Base-by-base conservation (phyloP, 1,140 invertebrate species). In the Zaprionus gabonicus region DNA sequence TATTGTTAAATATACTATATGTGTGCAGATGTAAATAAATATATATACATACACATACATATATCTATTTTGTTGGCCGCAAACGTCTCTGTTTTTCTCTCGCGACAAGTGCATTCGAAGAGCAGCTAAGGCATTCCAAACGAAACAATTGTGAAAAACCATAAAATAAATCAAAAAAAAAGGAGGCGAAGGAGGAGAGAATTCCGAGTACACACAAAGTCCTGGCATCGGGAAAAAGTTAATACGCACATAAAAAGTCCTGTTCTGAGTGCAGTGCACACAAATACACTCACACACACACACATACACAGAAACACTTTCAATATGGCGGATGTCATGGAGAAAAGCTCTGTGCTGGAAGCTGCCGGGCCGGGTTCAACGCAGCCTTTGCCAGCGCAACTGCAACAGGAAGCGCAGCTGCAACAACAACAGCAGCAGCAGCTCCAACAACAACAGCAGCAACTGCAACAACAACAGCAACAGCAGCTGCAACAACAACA, bases 251-350 rank as follows among this genome's bases (percentile, higher is more conserved):
- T 67, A 72, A 67, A 75, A 75, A 75, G 78, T 86, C 79, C 83
- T 85, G 77, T 84, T 44, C 63, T 72, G 76, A 90, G 81, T 87
- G 81, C 84, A 87, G 44, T 46, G 62, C 55, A 73, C 56, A 63
- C 17, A 68, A 63, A 71, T 28, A 76, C 49, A 70, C 34, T 74
- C 60, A 67, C 25, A 51, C 25, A 62, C 60, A 62, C 38, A 79
- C 53, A 76, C 58, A 71, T 10, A 56, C 64, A 69, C 20, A 88
- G 53, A 63, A 57, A 72, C 87, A 76, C 74, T 87, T 91, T 81
- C 82, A 91, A 91, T 83, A 91, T 91, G 90, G 90, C 90, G 91
- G 90, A 91, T 82, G 82, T 91, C 69, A 82, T 91, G 90, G 90
- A 91, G 90, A 91, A 91, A 91, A 91, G 90, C 90, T 91, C 91